Evolutionary conservation across 2,113 vertebrate genomes (phyloP), one percentile per base, ranked within the genome.

Genomic region (Pelecanoides urinatrix): DNA sequence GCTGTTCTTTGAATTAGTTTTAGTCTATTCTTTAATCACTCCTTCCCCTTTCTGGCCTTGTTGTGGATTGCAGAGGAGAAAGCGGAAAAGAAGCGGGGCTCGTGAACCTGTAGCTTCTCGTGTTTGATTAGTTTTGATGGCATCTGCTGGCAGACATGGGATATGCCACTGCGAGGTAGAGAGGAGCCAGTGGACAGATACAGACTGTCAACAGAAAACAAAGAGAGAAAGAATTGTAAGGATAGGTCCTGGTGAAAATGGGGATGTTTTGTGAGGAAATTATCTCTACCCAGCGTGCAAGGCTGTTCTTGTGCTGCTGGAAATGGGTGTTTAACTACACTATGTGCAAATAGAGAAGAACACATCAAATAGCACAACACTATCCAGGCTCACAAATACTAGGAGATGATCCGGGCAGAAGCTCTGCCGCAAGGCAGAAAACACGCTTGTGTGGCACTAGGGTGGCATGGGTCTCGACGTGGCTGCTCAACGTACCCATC

Each of bases 391-490:
- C 13, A 42, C 38, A 55, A 62, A 55, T 13, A 23, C 11, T 9
- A n/a, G 44, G 30, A 52, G 19, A 75, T 4, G 18, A 11, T 66
- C 7, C 19, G 58, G 56, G 58, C 56, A 86, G 71, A 78, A 92
- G 26, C 22, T 14, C 11, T 22, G 45, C 17, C 11, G 7, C 55
- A 88, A 62, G 36, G 40, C 49, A 74, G 56, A 62, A 74, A 62
- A 53, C 11, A n/a, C 3, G 8, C 4, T 22, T 40, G 27, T 14
- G 6, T 13, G 4, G 53, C 56, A 55, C 25, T 50, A 53, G 53
- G 73, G 15, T 5, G 72, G 14, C 73, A 40, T 4, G 0, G 3
- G 26, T 90, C 38, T 53, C 0, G 0, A 34, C 0, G 4, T 3
- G 9, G 52, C 30, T 49, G 50, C 34, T 67, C 23, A 34, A 52